Conservation (phyloP, 2,113 vertebrate species). For the Leptosomus discolor region DNA sequence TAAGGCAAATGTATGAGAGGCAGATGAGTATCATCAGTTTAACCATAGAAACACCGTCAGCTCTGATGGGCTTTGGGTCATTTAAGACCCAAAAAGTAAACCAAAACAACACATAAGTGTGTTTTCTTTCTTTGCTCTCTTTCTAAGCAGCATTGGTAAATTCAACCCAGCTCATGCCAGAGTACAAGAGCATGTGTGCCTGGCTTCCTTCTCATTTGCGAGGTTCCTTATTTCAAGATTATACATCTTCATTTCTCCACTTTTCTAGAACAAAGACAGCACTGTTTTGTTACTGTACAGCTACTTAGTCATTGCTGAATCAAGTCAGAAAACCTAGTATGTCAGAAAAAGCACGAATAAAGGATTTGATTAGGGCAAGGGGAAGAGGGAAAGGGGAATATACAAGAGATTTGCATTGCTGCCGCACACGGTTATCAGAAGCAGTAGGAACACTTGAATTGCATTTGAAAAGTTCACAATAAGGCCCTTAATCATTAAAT, state of each 20-base stretch:
- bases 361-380: constrained; percentile 36
- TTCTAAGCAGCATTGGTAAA: background rate
- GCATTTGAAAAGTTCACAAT: background rate
- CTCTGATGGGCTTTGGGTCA: background rate
- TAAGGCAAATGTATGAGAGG: background rate
- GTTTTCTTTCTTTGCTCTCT: background rate
- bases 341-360: constrained; percentile 40
- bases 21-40: background rate
- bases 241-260: constrained; percentile 2
- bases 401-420: background rate
- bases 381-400: background rate
- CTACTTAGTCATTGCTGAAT: constrained; percentile 12
- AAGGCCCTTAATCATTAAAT: background rate
- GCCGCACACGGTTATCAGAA: background rate
- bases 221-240: background rate
- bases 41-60: background rate
- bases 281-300: constrained; percentile 24
- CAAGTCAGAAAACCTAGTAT: background rate
- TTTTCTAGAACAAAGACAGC: constrained; percentile 41
- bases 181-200: background rate
- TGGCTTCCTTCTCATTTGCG: background rate
- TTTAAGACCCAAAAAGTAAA: background rate
- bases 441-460: background rate
- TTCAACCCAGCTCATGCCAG: background rate
- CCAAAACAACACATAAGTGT: background rate